Conservation (phyloP, 2,888 invertebrate species). For the Ypsolopha sequella region DNA sequence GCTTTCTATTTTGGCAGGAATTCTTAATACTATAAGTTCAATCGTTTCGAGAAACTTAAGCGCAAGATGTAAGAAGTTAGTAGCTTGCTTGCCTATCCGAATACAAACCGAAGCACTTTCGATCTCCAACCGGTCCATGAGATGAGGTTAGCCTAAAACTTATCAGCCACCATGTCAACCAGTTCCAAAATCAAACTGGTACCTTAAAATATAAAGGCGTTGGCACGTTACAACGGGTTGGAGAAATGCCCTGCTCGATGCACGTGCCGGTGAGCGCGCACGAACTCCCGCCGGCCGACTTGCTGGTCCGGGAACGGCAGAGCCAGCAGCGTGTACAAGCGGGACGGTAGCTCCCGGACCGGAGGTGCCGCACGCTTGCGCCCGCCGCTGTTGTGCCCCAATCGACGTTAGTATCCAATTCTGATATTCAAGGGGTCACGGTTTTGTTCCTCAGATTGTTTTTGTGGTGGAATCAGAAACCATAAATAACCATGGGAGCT, state of each 20-base stretch:
- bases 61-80: no score
- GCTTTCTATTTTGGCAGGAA: no score
- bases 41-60: no score
- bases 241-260: constrained; percentile 91
- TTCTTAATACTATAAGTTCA: no score
- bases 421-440: no score
- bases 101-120: no score
- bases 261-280: constrained; percentile 77
- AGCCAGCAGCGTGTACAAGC: constrained; percentile 92
- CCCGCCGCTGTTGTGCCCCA: constrained; percentile 28
- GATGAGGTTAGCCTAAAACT: constrained; percentile 13
- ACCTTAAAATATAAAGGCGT: constrained; percentile 58
- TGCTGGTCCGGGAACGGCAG: constrained; percentile 95
- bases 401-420: no score
- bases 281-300: constrained; percentile 87
- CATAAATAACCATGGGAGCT: no score
- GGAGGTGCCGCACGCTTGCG: constrained; percentile 46
- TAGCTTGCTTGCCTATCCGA: no score
- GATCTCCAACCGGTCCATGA: no score
- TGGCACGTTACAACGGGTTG: constrained; percentile 76
- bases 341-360: constrained; percentile 76
- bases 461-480: no score
- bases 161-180: constrained; percentile 51
- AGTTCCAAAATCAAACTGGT: constrained; percentile 17
- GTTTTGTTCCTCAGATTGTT: no score